phyloP scores from a whole-genome alignment of 2,797 vertebrate genomes.

The Sebastes baramenuke region DNA sequence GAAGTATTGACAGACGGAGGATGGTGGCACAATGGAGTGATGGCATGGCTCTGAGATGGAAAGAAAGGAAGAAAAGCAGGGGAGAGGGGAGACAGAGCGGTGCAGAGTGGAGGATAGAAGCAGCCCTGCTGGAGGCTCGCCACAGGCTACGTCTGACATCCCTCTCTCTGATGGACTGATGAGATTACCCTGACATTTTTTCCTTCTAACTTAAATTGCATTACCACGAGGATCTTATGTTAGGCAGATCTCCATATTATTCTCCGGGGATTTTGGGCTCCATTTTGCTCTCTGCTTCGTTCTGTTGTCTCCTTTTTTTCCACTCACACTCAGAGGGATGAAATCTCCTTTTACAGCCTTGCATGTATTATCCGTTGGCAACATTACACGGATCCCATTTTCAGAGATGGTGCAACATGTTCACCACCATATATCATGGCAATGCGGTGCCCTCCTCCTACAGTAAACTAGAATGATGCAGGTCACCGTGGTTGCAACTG shows the following conservation, averaged over 20 bases:
- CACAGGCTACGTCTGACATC: slow-evolving; percentile 86
- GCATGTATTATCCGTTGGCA: slow-evolving; percentile 64
- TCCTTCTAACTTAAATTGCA: slow-evolving; percentile 81
- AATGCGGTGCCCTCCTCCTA: slow-evolving; percentile 5
- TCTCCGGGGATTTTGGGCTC: slow-evolving; percentile 72
- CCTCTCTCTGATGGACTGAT: slow-evolving; percentile 85
- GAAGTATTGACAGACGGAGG: slow-evolving; percentile 32
- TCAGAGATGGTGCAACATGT: slow-evolving; percentile 33
- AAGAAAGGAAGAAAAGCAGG: slow-evolving; percentile 55
- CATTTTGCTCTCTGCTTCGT: slow-evolving; percentile 68
- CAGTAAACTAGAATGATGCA: slow-evolving; percentile 35
- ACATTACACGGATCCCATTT: slow-evolving; percentile 54
- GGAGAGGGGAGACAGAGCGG: slow-evolving; percentile 67
- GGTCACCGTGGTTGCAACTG: slow-evolving; percentile 46
- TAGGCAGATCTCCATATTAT: slow-evolving; percentile 80
- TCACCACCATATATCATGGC: slow-evolving; percentile 31
- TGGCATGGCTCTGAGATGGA: slow-evolving; percentile 50
- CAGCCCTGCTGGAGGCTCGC: slow-evolving; percentile 80
- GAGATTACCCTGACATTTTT: slow-evolving; percentile 85
- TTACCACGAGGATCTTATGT: slow-evolving; percentile 80
- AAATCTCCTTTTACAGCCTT: slow-evolving; percentile 69
- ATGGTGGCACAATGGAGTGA: slow-evolving; percentile 35
- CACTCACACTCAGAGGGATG: slow-evolving; percentile 59
- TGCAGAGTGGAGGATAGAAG: slow-evolving; percentile 73
- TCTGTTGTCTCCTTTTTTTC: slow-evolving; percentile 50